phyloP scores from a whole-genome alignment of 2,888 invertebrate genomes.

The Drepana falcataria region DNA sequence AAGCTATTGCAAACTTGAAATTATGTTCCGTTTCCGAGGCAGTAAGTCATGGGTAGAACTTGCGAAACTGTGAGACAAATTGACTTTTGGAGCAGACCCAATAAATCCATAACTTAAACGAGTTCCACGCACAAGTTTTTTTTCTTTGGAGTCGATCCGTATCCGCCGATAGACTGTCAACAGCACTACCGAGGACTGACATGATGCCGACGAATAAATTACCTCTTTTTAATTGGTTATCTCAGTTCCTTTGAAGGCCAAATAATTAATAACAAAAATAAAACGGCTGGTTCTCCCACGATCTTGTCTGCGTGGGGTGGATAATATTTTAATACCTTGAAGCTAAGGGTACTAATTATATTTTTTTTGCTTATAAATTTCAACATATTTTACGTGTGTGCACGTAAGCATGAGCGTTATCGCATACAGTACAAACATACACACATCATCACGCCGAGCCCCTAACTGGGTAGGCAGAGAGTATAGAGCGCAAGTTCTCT shows the following conservation, averaged over 20 bases:
- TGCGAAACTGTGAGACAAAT: neutral
- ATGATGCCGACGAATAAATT: constrained; percentile 21
- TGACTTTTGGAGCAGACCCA: constrained; percentile 1
- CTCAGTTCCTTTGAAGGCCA: constrained; percentile 10
- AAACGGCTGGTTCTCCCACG: neutral
- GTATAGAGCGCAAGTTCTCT: too few relatives aligned
- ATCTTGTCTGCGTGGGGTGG: too few relatives aligned
- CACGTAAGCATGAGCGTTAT: too few relatives aligned
- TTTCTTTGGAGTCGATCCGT: constrained; percentile 19
- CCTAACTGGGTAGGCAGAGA: too few relatives aligned
- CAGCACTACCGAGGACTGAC: constrained; percentile 13
- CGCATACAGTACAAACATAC: too few relatives aligned
- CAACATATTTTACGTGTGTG: too few relatives aligned
- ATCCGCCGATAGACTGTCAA: constrained; percentile 20
- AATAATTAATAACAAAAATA: neutral
- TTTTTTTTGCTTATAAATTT: too few relatives aligned
- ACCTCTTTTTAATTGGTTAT: constrained; percentile 19
- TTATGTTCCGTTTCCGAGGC: neutral
- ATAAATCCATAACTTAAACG: constrained; percentile 24
- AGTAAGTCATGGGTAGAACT: neutral
- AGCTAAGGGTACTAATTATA: too few relatives aligned
- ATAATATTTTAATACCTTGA: too few relatives aligned
- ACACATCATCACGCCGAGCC: too few relatives aligned
- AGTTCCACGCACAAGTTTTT: constrained; percentile 18
- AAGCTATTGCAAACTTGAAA: neutral